These are phyloP conservation scores for Tolypeutes matacus DNA, from an alignment of 2,797 vertebrate genomes.

Conservation along the genomic window DNA sequence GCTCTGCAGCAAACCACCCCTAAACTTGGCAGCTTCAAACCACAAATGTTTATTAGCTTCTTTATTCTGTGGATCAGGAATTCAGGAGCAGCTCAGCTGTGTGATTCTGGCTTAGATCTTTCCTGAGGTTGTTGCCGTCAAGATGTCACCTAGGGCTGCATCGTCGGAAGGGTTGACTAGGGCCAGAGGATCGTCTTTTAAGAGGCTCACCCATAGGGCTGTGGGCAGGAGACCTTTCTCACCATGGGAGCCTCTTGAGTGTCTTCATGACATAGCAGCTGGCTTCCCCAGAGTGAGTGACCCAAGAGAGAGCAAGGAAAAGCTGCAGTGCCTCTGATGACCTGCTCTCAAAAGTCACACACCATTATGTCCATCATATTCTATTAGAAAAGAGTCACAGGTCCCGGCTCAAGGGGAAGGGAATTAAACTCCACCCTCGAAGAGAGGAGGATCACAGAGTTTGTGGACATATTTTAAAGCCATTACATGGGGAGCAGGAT, in stretches of 20 bases:
- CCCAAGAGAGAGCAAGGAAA: not conserved
- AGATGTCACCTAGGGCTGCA: not conserved
- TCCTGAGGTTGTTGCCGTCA: not conserved
- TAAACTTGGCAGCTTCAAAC: not conserved
- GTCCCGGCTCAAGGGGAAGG: not conserved
- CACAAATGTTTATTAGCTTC: not conserved
- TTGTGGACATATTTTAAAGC: not conserved
- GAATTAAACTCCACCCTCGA: not conserved
- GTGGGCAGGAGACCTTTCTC: not conserved
- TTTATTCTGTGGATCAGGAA: not conserved
- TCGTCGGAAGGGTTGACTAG: not conserved
- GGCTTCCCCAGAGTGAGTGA: not conserved
- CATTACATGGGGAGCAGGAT: not conserved
- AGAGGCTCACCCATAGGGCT: too few species aligned
- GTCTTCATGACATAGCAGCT: not conserved
- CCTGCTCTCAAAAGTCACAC: not conserved
- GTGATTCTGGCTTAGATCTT: not conserved
- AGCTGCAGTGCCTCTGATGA: not conserved
- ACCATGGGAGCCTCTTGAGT: not conserved
- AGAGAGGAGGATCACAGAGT: not conserved
- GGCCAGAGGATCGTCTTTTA: not conserved
- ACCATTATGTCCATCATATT: not conserved
- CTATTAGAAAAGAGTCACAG: conserved; percentile 29
- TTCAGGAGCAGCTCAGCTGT: not conserved
- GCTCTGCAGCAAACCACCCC: not conserved